Evolutionary conservation across 2,888 invertebrate species (phyloP), one percentile per base, ranked within the genome.

Genomic region (Noctua pronuba): DNA sequence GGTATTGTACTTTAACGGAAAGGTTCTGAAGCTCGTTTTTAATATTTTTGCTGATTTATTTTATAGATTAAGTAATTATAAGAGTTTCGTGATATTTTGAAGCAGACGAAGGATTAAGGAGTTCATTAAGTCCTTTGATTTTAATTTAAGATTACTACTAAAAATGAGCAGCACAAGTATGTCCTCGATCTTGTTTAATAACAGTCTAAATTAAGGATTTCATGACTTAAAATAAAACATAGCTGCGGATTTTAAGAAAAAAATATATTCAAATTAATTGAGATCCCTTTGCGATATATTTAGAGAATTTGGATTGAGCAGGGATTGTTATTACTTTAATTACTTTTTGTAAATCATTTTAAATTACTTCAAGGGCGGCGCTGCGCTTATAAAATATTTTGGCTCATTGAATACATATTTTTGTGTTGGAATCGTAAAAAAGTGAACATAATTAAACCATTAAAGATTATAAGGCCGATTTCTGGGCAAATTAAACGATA

Each of bases 21-120:
- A 75, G 62, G 65, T 67, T 62, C 69, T 44, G 71, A 49, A 35
- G n/a, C 71, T 65, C 60, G 80, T 74, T 85, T 80, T 79, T 67
- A 77, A 64, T 70, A 72, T 77, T 73, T 67, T 62, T 69, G 46
- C 80, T 55, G 83, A 86, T 86, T 67, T 85, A 83, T 83, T 80
- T 83, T 77, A 60, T 67, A 85, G 85, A 85, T 85, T 75, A 86
- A 62, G 74, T 85, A 82, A 72, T 83, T 79, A 79, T 44, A 84
- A 76, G 62, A 77, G 62, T 73, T 78, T 69, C 58, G 41, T 44
- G 74, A 82, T 78, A 84, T 77, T 69, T 72, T 75, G 24, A 62
- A 77, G 65, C 73, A 75, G 55, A 64, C 35, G 65, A 62, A 62
- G 75, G 71, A 84, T 86, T 85, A 84, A 81, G 62, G 41, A 80